A percentile compares a stretch with the other conserved stretches of the same genome.
Evolutionary conservation across 1,140 invertebrate genomes (phyloP).

Genomic region (Hypsibius dujardini): DNA sequence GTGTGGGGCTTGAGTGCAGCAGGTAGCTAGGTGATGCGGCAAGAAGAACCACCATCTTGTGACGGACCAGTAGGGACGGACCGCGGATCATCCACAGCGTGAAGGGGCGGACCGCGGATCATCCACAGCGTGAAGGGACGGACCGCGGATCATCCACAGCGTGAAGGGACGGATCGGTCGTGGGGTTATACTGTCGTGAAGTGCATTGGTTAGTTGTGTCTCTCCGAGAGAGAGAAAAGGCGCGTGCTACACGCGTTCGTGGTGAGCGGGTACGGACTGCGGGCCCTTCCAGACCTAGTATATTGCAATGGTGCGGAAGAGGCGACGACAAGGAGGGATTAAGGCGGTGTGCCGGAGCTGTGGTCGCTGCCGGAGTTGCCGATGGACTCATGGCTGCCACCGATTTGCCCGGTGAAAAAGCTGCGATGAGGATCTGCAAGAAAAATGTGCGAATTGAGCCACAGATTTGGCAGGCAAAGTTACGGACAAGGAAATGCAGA

Average conservation of each 20-base stretch:
- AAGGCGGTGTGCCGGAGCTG: constrained; percentile 4
- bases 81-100: too few relatives aligned
- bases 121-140: too few relatives aligned
- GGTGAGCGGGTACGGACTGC: not conserved
- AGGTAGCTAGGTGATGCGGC: too few relatives aligned
- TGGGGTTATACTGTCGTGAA: not conserved
- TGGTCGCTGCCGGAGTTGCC: constrained; percentile 13
- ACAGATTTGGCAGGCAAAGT: too few relatives aligned
- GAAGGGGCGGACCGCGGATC: too few relatives aligned
- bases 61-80: too few relatives aligned
- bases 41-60: too few relatives aligned
- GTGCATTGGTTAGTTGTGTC: not conserved
- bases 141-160: not conserved
- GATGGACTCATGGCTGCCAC: not conserved
- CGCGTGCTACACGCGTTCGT: not conserved
- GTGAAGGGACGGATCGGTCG: not conserved
- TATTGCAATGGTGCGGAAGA: not conserved
- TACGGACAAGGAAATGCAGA: too few relatives aligned
- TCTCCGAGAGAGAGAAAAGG: not conserved
- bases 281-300: not conserved
- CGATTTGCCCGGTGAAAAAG: not conserved
- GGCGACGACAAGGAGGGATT: not conserved
- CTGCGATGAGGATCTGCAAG: constrained; percentile 3
- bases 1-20: too few relatives aligned
- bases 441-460: not conserved